Percentiles rank a stretch among this genome's conserved stretches.
These are phyloP conservation scores for Bombyx mandarina DNA, from an alignment of 1,140 invertebrate species.

Conservation along the genomic window DNA sequence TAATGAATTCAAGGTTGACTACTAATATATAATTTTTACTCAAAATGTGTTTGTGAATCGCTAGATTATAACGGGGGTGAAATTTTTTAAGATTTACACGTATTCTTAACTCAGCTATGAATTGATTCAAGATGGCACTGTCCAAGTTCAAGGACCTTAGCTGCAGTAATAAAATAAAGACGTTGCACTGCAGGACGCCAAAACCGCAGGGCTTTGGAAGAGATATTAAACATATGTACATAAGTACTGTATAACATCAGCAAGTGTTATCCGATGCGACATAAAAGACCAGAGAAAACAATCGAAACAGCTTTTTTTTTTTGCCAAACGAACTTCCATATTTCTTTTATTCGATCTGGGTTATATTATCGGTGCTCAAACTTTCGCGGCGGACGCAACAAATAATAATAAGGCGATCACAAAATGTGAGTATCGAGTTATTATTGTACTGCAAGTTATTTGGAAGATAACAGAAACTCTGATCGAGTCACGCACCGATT, in stretches of 20 bases:
- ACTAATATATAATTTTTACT: too few species aligned
- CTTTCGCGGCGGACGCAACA: background rate
- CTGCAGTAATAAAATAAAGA: constrained; percentile 44
- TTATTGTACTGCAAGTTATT: background rate
- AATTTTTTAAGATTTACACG: too few species aligned
- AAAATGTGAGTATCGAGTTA: background rate
- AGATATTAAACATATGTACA: constrained; percentile 20
- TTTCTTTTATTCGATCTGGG: background rate
- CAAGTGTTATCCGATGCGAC: constrained; percentile 15
- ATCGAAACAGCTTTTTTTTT: constrained; percentile 8
- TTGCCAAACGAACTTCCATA: background rate
- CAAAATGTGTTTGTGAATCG: too few species aligned
- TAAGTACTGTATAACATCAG: constrained; percentile 9
- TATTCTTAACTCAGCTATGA: too few species aligned
- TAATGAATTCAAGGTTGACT: too few species aligned
- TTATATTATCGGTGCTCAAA: background rate
- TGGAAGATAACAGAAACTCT: constrained; percentile 1
- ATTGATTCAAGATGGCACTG: too few species aligned
- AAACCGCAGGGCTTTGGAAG: constrained; percentile 22
- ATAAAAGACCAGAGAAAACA: constrained; percentile 4
- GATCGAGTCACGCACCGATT: constrained; percentile 7
- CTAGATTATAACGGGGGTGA: too few species aligned
- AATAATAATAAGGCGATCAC: background rate
- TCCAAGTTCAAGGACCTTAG: constrained; percentile 44
- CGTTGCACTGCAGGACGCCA: constrained; percentile 28